Evolutionary conservation across 1,140 invertebrate species (phyloP).

Genomic region (Pseudoatta argentina): DNA sequence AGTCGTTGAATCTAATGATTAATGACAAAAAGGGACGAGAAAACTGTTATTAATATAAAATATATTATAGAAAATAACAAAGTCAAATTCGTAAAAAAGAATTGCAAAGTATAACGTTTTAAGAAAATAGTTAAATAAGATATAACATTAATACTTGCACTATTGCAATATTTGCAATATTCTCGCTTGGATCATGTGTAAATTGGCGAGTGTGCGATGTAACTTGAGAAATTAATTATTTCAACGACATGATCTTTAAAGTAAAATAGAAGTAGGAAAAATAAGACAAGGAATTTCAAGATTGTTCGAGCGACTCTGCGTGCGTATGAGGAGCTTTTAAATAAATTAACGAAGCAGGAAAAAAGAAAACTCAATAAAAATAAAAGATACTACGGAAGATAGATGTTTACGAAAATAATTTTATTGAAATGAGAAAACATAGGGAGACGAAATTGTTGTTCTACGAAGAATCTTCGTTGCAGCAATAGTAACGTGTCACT

Average conservation of each 20-base stretch:
- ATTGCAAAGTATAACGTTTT: slow-evolving; percentile 3
- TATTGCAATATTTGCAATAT: neutral
- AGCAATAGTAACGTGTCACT: slow-evolving; percentile 15
- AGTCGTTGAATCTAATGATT: slow-evolving; percentile 31
- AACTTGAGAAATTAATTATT: neutral
- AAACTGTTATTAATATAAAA: slow-evolving; percentile 9
- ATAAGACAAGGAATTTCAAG: neutral
- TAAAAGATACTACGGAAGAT: slow-evolving; percentile 22
- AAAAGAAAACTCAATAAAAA: slow-evolving; percentile 22
- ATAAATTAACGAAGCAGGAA: slow-evolving; percentile 9
- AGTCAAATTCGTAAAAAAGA: neutral
- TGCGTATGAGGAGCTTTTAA: neutral
- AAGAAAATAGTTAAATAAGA: neutral
- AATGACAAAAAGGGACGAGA: neutral
- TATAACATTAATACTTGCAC: neutral
- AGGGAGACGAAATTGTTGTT: slow-evolving; percentile 22
- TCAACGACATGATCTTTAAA: neutral
- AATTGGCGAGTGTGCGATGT: neutral
- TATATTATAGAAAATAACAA: slow-evolving; percentile 18
- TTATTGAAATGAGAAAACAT: slow-evolving; percentile 50
- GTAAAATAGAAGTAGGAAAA: neutral
- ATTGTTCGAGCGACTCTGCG: neutral
- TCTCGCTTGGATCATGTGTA: neutral
- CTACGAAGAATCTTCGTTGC: neutral
- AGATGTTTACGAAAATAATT: slow-evolving; percentile 38